Conservation (phyloP, 2,113 vertebrate genomes). For the Lynx canadensis region DNA sequence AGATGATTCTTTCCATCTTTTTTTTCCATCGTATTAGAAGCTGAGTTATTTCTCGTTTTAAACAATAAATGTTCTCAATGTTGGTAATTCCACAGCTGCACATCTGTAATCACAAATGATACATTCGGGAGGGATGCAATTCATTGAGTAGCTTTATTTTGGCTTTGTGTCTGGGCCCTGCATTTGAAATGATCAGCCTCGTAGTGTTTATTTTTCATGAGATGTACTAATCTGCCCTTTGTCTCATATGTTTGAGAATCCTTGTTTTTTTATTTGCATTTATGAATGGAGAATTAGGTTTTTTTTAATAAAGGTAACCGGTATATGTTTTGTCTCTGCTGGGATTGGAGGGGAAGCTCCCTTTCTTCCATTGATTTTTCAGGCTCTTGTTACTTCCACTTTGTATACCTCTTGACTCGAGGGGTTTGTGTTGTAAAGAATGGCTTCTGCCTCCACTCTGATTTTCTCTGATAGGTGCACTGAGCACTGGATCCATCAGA, state of each 20-base stretch:
- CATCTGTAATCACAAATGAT: background rate
- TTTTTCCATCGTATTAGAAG: background rate
- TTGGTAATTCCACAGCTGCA: background rate
- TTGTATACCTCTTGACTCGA: background rate
- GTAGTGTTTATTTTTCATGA: background rate
- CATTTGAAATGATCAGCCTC: background rate
- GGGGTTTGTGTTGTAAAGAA: background rate
- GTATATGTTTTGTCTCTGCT: background rate
- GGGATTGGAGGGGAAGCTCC: background rate
- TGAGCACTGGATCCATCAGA: background rate
- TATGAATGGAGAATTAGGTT: background rate
- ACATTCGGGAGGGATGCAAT: background rate
- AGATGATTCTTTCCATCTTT: background rate
- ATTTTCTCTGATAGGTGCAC: background rate
- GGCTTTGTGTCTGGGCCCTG: background rate
- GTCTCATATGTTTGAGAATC: background rate
- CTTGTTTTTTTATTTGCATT: background rate
- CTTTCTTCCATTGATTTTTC: background rate
- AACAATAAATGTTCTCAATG: background rate
- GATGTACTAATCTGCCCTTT: background rate
- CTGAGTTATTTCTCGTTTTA: background rate
- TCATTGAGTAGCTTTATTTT: background rate
- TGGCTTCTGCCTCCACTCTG: background rate
- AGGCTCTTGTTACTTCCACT: background rate
- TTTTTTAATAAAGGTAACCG: background rate